Percentiles rank a stretch among this genome's conserved stretches.
phyloP scores from a whole-genome alignment of 2,113 vertebrate genomes.

The Camarhynchus parvulus region DNA sequence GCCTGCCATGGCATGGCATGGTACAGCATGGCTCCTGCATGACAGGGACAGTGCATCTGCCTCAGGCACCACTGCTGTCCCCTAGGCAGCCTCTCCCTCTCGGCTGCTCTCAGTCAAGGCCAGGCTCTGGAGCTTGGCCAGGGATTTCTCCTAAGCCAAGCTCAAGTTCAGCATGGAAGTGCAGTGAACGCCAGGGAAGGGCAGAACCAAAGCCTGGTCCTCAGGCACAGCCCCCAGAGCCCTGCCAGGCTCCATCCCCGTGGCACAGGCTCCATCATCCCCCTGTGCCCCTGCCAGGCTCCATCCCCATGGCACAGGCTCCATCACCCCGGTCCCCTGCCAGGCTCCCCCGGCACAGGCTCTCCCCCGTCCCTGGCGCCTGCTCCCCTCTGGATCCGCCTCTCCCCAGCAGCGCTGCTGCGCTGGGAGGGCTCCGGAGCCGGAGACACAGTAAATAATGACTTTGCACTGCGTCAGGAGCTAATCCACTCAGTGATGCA shows the following conservation, averaged over 20 bases:
- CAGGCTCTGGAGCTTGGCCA: not conserved
- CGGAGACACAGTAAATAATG: slow-evolving; percentile 42
- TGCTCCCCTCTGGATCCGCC: slow-evolving; percentile 21
- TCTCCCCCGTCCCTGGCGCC: no score
- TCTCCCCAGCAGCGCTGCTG: not conserved
- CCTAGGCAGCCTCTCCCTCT: not conserved
- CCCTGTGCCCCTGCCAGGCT: no score
- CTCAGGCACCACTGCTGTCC: not conserved
- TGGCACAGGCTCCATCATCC: no score
- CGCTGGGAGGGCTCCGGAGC: not conserved
- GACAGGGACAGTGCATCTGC: not conserved
- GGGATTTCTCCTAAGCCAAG: not conserved
- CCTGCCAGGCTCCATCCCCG: not conserved
- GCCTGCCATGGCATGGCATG: no score
- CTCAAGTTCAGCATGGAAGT: not conserved
- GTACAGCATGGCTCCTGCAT: not conserved
- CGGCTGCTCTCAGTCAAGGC: not conserved
- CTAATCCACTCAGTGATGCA: slow-evolving; percentile 63
- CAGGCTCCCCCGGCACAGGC: no score
- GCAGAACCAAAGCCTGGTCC: not conserved
- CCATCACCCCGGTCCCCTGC: no score
- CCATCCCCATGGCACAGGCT: no score
- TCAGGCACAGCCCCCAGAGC: no score
- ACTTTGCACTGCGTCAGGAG: slow-evolving; percentile 59
- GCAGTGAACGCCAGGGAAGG: not conserved